Evolutionary conservation across 2,888 invertebrate species (phyloP), one percentile per base, ranked within the genome.

Genomic region (Alloscopus bannaensis): DNA sequence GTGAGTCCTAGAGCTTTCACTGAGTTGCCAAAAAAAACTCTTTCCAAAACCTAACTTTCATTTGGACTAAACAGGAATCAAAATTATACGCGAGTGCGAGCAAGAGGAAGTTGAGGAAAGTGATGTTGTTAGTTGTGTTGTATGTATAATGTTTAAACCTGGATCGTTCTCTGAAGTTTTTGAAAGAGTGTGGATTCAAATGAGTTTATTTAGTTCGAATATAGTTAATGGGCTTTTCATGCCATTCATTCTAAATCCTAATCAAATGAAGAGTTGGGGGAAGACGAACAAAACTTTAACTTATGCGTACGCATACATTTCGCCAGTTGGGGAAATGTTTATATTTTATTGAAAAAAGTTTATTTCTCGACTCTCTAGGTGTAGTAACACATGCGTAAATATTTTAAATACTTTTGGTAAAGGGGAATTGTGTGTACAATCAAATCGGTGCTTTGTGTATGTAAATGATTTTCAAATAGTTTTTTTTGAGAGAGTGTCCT

Each of bases 181-280:
- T 57, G 11, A 6, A 20, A 52, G 36, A 60, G 40, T 64, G 69
- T 70, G 55, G 65, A 78, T 65, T 78, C 71, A 70, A 71, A 78
- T 78, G 70, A 78, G 78, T 70, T 78, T 78, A 71, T 78, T 78
- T 71, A 52, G 36, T 42, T 62, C 42, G 36, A 60, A 77, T 64
- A 70, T 77, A 42, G 69, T 77, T 71, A 78, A 78, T 78, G 78
- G 78, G 78, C 78, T 78, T 78, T 78, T 71, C 78, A 78, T 78
- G 78, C 78, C 71, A 78, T 78, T 78, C 78, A 78, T 78, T 60
- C 78, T 59, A 71, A 66, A 78, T 78, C 78, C 78, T 78, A 78
- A 78, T 78, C 78, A 71, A 78, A 78, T 76, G 69, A 76, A 69
- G 78, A 78, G 71, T 52, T n/a, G 50, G 50, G 50, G 64, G 47